phyloP scores from a whole-genome alignment of 2,113 vertebrate genomes.

The cat (Felis catus) region DNA sequence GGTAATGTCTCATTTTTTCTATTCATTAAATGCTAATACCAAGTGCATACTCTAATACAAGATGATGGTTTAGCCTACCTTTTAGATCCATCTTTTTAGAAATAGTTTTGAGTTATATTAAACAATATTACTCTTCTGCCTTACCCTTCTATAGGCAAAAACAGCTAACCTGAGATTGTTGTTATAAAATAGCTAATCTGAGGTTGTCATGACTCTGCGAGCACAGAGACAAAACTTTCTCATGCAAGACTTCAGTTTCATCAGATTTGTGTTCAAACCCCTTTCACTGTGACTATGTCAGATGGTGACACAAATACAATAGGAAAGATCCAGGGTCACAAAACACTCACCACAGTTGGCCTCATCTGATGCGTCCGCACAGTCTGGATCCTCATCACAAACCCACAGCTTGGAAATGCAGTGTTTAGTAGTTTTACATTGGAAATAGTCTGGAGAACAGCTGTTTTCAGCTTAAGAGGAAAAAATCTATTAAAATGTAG shows the following conservation, averaged over 20 bases:
- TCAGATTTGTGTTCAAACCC: not conserved
- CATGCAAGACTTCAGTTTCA: not conserved
- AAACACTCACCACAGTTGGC: slow-evolving; percentile 95
- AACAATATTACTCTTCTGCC: not conserved
- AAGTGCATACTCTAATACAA: not conserved
- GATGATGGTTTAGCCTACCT: not conserved
- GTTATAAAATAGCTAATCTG: not conserved
- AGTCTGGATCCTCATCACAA: slow-evolving; percentile 98
- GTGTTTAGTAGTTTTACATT: slow-evolving; percentile 97
- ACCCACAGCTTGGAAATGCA: slow-evolving; percentile 99
- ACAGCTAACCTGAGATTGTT: not conserved
- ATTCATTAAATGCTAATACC: not conserved
- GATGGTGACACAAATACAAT: not conserved
- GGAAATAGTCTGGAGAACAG: slow-evolving; percentile 98
- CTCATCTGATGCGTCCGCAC: slow-evolving; percentile 97
- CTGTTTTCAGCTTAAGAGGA: slow-evolving; percentile 94
- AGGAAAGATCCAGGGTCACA: fast-evolving
- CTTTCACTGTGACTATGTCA: not conserved
- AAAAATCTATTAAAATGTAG: slow-evolving; percentile 58
- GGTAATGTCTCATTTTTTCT: not conserved
- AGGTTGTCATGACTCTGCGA: not conserved
- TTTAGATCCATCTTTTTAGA: not conserved
- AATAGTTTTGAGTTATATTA: not conserved
- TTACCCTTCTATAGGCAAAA: not conserved
- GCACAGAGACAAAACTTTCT: not conserved